Percentiles rank a stretch among this genome's conserved stretches.
Conservation (phyloP, 2,888 invertebrate genomes). For the Drosophila fungiperda region DNA sequence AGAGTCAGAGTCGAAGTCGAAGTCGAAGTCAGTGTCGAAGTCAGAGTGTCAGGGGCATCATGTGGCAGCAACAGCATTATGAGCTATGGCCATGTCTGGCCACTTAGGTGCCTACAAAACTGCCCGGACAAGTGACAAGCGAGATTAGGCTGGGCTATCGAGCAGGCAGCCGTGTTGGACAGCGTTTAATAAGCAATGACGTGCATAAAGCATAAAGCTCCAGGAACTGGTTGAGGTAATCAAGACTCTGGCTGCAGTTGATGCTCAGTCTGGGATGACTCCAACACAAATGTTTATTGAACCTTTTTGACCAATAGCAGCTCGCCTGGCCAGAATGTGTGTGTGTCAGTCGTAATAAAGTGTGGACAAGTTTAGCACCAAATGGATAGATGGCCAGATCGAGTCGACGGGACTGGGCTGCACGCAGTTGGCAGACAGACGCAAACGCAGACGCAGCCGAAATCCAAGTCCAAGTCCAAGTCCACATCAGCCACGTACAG, state of each 20-base stretch:
- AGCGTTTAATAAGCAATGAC: slow-evolving; percentile 73
- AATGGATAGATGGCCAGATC: slow-evolving; percentile 51
- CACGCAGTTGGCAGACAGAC: slow-evolving; percentile 22
- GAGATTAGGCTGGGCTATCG: slow-evolving; percentile 58
- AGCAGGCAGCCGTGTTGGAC: slow-evolving; percentile 33
- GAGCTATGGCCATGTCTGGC: slow-evolving; percentile 63
- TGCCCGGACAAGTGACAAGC: slow-evolving; percentile 67
- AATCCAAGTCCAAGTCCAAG: slow-evolving; percentile 12
- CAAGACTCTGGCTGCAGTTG: slow-evolving; percentile 19
- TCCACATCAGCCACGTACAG: slow-evolving; percentile 29
- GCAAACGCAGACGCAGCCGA: neutral
- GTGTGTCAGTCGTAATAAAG: slow-evolving; percentile 68
- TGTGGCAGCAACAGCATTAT: slow-evolving; percentile 56
- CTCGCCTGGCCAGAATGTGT: slow-evolving; percentile 4
- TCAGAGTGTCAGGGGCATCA: slow-evolving; percentile 48
- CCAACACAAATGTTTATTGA: slow-evolving; percentile 58
- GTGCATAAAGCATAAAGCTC: slow-evolving; percentile 57
- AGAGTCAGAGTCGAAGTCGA: slow-evolving; percentile 1
- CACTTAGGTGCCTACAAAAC: slow-evolving; percentile 66
- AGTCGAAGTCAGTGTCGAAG: slow-evolving; percentile 12
- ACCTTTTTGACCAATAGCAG: slow-evolving; percentile 43
- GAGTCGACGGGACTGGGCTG: slow-evolving; percentile 23
- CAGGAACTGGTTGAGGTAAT: slow-evolving; percentile 5
- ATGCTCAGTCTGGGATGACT: slow-evolving; percentile 32
- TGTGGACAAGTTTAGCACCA: slow-evolving; percentile 77